Evolutionary conservation across 2,888 invertebrate species (phyloP), one percentile per base, ranked within the genome.

Genomic region (Petrophora chlorosata): DNA sequence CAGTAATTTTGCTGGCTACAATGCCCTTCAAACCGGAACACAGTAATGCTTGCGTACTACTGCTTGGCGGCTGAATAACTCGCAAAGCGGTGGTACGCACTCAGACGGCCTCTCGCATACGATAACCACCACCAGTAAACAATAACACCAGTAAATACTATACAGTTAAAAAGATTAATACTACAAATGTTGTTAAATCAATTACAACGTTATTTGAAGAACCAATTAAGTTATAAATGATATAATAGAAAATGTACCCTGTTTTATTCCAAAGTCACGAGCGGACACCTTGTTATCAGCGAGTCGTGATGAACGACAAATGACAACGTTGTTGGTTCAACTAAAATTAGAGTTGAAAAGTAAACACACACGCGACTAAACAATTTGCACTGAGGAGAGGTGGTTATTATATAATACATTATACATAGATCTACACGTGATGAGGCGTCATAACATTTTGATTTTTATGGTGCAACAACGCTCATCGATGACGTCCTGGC

Each of bases 341-440:
- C 8, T 58, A 61, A 59, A 62, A 62, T 62, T 57, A 62, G 58
- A 61, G n/a, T 19, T 36, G 49, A 5, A 34, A 30, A 33, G 10
- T 42, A 56, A 53, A 56, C 47, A 57, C 46, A 41, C 44, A 48
- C 5, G 29, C 9, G 26, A 36, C 23, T 22, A 51, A 48, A 44
- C 34, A 50, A 55, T 55, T 58, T 43, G 30, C 48, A 36, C 17
- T 9, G 23, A 46, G 19, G 42, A 42, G 35, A 23, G 19, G 42
- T 46, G 35, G 26, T 41, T 15, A 30, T 39, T 39, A 15, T 5
- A 44, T 53, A 23, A 35, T 32, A 16, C 9, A 43, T 32, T 43
- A 43, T 9, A 23, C 30, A 14, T 10, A 15, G 15, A 33, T 26
- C 19, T 17, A 1, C 43, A 28, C 35, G 36, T 38, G 40, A 43